Evolutionary conservation across 2,797 vertebrate genomes (phyloP).

Genomic region (Lycodopsis pacificus): DNA sequence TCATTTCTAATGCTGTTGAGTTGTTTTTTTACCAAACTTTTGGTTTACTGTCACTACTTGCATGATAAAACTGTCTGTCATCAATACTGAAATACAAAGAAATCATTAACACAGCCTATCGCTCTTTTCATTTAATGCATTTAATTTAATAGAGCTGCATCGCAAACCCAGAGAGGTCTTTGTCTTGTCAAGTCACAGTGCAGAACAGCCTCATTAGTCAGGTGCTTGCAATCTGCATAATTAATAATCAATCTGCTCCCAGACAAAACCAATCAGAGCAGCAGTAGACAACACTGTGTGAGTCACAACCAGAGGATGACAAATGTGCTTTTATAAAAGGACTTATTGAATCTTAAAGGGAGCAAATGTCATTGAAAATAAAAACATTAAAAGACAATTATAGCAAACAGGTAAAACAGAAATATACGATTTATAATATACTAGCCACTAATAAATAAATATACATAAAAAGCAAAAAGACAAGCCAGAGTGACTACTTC

Average conservation of each 20-base stretch:
- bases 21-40: no score
- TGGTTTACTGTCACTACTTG: no score
- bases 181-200: neutral
- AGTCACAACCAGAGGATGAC: neutral
- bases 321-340: neutral
- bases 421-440: neutral
- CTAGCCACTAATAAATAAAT: neutral
- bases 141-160: neutral
- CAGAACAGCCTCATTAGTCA: conserved; percentile 11
- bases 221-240: conserved; percentile 8
- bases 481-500: neutral
- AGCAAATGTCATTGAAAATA: neutral
- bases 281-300: neutral
- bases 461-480: neutral
- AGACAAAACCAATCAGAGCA: conserved; percentile 24
- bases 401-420: neutral
- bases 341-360: neutral
- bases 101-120: no score
- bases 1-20: no score
- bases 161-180: neutral
- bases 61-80: no score
- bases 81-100: no score
- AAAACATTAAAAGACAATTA: neutral
- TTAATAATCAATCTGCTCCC: neutral
- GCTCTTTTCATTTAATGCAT: neutral